A percentile compares a stretch with the other conserved stretches of the same genome.
Conservation (phyloP, 1,140 invertebrate genomes). For the Sipha flava region DNA sequence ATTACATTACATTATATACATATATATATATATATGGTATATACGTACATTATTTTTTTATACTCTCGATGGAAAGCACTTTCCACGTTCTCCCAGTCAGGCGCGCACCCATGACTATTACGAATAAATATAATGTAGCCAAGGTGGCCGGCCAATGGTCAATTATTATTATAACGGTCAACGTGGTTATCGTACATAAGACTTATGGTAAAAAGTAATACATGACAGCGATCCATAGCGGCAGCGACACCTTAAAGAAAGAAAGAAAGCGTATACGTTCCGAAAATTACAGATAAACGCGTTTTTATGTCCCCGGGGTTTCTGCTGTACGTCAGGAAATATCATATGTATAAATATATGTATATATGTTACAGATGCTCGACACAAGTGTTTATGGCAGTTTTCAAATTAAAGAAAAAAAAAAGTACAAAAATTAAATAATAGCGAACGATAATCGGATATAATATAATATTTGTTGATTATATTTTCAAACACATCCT, state of each 20-base stretch:
- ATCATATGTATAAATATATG: too few species aligned
- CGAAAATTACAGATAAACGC: constrained; percentile 2
- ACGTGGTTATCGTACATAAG: too few species aligned
- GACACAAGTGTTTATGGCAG: not conserved
- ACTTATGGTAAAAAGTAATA: not conserved
- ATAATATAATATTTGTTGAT: not conserved
- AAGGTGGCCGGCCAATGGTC: not conserved
- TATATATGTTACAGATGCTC: too few species aligned
- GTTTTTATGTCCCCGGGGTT: not conserved
- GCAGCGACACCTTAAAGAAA: not conserved
- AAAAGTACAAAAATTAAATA: not conserved
- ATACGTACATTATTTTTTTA: too few species aligned
- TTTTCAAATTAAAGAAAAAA: not conserved
- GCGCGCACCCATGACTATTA: not conserved
- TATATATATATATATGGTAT: not conserved
- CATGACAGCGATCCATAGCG: not conserved
- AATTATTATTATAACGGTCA: not conserved
- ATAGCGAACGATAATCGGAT: not conserved
- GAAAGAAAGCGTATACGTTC: constrained; percentile 17
- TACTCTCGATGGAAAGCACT: constrained; percentile 15
- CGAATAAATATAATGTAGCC: not conserved
- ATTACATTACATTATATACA: not conserved
- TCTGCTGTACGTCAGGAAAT: not conserved
- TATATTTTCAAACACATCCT: not conserved
- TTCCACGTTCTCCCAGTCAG: not conserved